Percentiles rank a stretch among this genome's conserved stretches.
phyloP scores from a whole-genome alignment of 1,140 invertebrate genomes.

The Palaemon carinicauda region DNA sequence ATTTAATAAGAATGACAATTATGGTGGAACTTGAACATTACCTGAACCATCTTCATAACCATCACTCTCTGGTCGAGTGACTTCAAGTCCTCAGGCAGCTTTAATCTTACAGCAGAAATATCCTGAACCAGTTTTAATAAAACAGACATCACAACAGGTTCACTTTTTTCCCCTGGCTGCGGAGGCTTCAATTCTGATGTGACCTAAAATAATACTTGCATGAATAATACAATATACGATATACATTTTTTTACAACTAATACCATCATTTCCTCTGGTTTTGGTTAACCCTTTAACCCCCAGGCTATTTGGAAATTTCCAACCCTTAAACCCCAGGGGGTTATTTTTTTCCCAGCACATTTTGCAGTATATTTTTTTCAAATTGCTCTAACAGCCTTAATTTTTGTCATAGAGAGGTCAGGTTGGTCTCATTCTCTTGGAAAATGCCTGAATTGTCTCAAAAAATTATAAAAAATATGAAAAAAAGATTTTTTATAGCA shows the following conservation, averaged over 20 bases:
- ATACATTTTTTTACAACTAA: background rate
- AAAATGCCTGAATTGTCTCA: too few relatives aligned
- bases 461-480: too few relatives aligned
- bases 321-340: too few relatives aligned
- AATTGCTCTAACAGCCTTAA: too few relatives aligned
- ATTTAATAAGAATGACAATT: background rate
- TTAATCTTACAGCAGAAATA: slow-evolving; percentile 89
- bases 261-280: too few relatives aligned
- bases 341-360: too few relatives aligned
- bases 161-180: slow-evolving; percentile 72
- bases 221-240: background rate
- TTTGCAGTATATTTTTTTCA: too few relatives aligned
- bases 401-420: too few relatives aligned
- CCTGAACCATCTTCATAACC: slow-evolving; percentile 85
- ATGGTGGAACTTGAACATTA: slow-evolving; percentile 59
- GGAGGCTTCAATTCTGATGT: slow-evolving; percentile 61
- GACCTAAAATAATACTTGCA: background rate
- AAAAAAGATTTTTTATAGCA: too few relatives aligned
- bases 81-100: slow-evolving; percentile 84
- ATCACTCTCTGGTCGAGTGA: slow-evolving; percentile 82
- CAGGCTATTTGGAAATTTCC: too few relatives aligned
- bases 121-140: slow-evolving; percentile 82
- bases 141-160: slow-evolving; percentile 90
- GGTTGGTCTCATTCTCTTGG: too few relatives aligned
- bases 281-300: too few relatives aligned